A percentile compares a stretch with the other conserved stretches of the same genome.
These are phyloP conservation scores for Aradophagus sp. DNA, from an alignment of 1,140 invertebrate species.

Conservation along the genomic window DNA sequence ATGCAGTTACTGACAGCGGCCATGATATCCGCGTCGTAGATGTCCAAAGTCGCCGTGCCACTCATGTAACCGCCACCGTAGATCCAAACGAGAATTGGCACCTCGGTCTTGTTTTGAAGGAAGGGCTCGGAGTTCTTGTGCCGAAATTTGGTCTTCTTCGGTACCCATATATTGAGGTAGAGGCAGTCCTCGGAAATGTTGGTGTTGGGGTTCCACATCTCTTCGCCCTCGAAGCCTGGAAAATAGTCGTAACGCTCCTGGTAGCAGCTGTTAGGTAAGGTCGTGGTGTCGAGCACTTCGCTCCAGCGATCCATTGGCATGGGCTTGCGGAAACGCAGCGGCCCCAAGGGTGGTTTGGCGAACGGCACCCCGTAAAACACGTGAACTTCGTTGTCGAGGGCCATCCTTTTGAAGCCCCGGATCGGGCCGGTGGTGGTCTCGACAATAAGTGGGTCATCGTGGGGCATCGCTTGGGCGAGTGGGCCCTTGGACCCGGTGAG, in stretches of 20 bases:
- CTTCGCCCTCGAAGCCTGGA: conserved; percentile 90
- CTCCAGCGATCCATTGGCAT: conserved; percentile 90
- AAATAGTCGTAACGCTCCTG: conserved; percentile 92
- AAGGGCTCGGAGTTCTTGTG: conserved; percentile 77
- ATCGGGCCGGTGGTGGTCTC: conserved; percentile 86
- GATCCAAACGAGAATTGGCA: conserved; percentile 93
- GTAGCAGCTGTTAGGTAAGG: conserved; percentile 87
- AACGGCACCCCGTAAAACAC: conserved; percentile 96
- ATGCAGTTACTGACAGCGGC: conserved; percentile 88
- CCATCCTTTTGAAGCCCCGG: conserved; percentile 83
- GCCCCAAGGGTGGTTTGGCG: conserved; percentile 92
- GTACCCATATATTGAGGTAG: conserved; percentile 94
- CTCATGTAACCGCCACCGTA: conserved; percentile 95
- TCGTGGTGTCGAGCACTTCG: conserved; percentile 85
- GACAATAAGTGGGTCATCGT: conserved; percentile 67
- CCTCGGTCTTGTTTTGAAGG: conserved; percentile 69
- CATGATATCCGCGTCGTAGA: conserved; percentile 91
- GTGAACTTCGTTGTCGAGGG: conserved; percentile 88
- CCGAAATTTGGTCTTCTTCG: conserved; percentile 82
- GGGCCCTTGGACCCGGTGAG: conserved; percentile 16
- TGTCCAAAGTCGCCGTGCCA: conserved; percentile 90
- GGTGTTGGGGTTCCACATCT: conserved; percentile 97
- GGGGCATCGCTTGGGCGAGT: conserved; percentile 25
- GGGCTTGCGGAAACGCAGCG: conserved; percentile 90
- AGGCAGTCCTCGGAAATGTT: conserved; percentile 95